Conservation (phyloP, 30 jellyfish, hydroid and myxozoan genomes). For the Hydractinia symbiolongicarpus region DNA sequence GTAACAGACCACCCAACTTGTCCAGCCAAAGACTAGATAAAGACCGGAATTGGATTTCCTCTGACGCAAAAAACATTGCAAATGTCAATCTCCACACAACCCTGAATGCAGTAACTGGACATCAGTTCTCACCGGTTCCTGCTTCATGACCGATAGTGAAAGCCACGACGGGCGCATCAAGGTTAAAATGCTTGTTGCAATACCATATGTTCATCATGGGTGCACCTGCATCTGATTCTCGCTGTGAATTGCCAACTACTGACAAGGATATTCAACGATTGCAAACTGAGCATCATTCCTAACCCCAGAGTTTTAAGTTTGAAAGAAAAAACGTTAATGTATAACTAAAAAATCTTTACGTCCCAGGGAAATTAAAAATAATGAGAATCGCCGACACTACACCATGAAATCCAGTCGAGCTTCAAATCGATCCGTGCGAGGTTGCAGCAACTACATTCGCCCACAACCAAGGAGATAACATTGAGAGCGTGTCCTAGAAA, state of each 20-base stretch:
- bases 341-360: slow-evolving; percentile 27
- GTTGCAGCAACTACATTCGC: neutral
- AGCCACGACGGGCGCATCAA: slow-evolving; percentile 56
- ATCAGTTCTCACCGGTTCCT: slow-evolving; percentile 46
- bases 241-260: slow-evolving; percentile 44
- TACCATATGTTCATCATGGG: slow-evolving; percentile 28
- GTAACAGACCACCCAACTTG: slow-evolving; percentile 48
- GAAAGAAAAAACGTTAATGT: slow-evolving; percentile 41
- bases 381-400: neutral
- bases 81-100: slow-evolving; percentile 13
- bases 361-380: slow-evolving; percentile 23
- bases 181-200: slow-evolving; percentile 49
- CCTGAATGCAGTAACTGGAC: slow-evolving; percentile 56
- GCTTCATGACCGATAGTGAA: slow-evolving; percentile 40
- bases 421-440: no score
- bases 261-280: slow-evolving; percentile 21
- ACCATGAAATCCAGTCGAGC: neutral
- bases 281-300: slow-evolving; percentile 24
- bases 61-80: slow-evolving; percentile 52
- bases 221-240: slow-evolving; percentile 24
- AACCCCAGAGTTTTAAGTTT: slow-evolving; percentile 30
- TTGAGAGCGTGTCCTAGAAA: neutral
- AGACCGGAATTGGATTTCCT: slow-evolving; percentile 49
- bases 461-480: neutral
- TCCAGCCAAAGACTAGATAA: slow-evolving; percentile 45